Base-by-base conservation (phyloP, 2,888 invertebrate species). In the Bedellia somnulentella region DNA sequence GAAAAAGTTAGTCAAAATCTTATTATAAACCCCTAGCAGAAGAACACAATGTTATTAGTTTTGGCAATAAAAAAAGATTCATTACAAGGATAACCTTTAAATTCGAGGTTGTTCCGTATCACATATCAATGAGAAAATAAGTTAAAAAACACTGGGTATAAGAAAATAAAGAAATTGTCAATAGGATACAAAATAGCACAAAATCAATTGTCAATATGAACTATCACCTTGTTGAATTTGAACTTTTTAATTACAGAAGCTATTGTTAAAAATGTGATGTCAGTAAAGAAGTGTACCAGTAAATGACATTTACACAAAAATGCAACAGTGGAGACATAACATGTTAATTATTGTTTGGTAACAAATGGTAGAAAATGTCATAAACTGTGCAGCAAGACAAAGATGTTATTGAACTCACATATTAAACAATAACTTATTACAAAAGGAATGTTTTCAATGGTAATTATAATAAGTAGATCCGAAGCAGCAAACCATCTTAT, bases 381-480 rank as follows among this genome's bases (percentile, higher is more conserved):
- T n/a, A n/a, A n/a, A n/a, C n/a, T n/a, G n/a, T n/a, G n/a, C n/a
- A n/a, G n/a, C n/a, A n/a, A n/a, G n/a, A n/a, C n/a, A n/a, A n/a
- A n/a, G n/a, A n/a, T n/a, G n/a, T n/a, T n/a, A n/a, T n/a, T n/a
- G 32, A 18, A 43, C 54, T 43, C 66, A 67, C 67, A 59, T 39
- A 50, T 61, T 52, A 51, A 54, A 46, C 55, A 53, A 47, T 60
- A 64, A 67, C 66, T 67, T 54, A 58, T 58, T 59, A 64, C 68
- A 64, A 21, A 67, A 71, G 75, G 75, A 75, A 75, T 75, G 75
- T 75, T 66, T 62, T 14, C 56, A 67, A 68, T 61, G 62, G 73
- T 73, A 73, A 64, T 67, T 50, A 60, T 56, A 60, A 66, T 64
- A n/a, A n/a, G n/a, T n/a, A n/a, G n/a, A n/a, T n/a, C n/a, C n/a